These are phyloP conservation scores for Falco peregrinus DNA, from an alignment of 2,797 vertebrate genomes.

Conservation along the genomic window DNA sequence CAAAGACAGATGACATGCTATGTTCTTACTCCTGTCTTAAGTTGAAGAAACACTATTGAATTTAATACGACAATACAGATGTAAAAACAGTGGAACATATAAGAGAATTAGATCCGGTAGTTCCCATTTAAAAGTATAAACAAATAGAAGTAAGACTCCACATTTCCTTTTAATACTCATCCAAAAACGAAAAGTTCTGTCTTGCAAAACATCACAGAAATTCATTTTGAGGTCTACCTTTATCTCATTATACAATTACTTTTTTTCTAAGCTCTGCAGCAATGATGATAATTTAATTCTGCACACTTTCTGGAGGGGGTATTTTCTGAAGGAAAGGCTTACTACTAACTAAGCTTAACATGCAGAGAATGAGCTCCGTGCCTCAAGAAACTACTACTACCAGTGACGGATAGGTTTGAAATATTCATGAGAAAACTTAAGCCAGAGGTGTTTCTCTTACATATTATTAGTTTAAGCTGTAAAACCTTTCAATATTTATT, in stretches of 20 bases:
- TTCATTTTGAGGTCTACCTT: not conserved
- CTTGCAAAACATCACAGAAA: slow-evolving; percentile 13
- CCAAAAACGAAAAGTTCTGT: not conserved
- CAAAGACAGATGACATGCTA: not conserved
- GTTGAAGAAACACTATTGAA: not conserved
- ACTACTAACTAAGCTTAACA: not conserved
- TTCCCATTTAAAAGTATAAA: slow-evolving; percentile 10
- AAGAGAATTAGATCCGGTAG: not conserved
- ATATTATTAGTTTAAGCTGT: slow-evolving; percentile 21
- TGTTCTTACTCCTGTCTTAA: not conserved
- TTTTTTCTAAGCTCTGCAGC: not conserved
- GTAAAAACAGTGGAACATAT: not conserved
- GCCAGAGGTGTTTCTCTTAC: slow-evolving; percentile 1
- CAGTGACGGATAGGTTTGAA: not conserved
- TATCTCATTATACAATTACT: not conserved
- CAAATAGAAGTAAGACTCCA: not conserved
- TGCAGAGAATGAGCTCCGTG: not conserved
- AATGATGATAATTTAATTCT: slow-evolving; percentile 19
- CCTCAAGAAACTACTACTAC: slow-evolving; percentile 15
- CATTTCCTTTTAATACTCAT: not conserved
- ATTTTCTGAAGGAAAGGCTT: slow-evolving; percentile 10
- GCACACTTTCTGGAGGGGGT: not conserved
- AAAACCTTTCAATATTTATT: slow-evolving; percentile 41
- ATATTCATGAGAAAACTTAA: slow-evolving; percentile 49
- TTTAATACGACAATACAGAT: not conserved